A percentile compares a stretch with the other conserved stretches of the same genome.
These are phyloP conservation scores for Drosophila percnosoma DNA, from an alignment of 2,888 invertebrate genomes.

Conservation along the genomic window DNA sequence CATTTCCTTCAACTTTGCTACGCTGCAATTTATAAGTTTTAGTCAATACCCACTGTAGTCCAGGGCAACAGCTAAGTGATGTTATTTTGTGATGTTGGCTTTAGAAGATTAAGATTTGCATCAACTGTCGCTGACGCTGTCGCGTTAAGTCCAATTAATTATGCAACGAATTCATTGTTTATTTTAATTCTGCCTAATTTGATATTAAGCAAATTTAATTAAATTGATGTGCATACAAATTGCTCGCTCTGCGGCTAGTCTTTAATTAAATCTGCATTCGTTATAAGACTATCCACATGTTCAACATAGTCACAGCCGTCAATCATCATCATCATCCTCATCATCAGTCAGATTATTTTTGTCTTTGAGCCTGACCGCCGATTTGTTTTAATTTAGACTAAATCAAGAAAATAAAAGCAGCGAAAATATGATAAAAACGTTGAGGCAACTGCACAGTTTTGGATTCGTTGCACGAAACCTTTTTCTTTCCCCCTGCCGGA, in stretches of 20 bases:
- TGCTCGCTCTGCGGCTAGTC: constrained; percentile 32
- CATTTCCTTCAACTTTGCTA: background rate
- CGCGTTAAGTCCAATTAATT: constrained; percentile 44
- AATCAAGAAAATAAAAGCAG: constrained; percentile 13
- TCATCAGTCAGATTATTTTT: constrained; percentile 32
- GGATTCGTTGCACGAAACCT: constrained; percentile 34
- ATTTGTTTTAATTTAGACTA: constrained; percentile 67
- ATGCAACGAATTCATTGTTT: constrained; percentile 48
- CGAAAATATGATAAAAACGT: constrained; percentile 3
- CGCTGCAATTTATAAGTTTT: background rate
- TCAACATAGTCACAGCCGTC: constrained; percentile 20
- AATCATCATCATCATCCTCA: constrained; percentile 55
- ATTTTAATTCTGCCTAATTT: constrained; percentile 38
- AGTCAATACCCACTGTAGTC: constrained; percentile 27
- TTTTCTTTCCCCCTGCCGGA: constrained; percentile 23
- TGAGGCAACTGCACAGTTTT: constrained; percentile 32
- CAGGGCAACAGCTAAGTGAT: background rate
- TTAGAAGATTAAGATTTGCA: constrained; percentile 34
- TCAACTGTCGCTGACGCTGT: constrained; percentile 6
- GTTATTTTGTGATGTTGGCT: constrained; percentile 21
- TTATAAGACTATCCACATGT: constrained; percentile 30
- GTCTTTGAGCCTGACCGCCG: constrained; percentile 54
- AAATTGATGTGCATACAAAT: constrained; percentile 71
- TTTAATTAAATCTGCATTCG: constrained; percentile 75
- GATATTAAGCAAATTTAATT: constrained; percentile 60